phyloP scores from a whole-genome alignment of 2,888 invertebrate genomes.

The Andrena marginata region DNA sequence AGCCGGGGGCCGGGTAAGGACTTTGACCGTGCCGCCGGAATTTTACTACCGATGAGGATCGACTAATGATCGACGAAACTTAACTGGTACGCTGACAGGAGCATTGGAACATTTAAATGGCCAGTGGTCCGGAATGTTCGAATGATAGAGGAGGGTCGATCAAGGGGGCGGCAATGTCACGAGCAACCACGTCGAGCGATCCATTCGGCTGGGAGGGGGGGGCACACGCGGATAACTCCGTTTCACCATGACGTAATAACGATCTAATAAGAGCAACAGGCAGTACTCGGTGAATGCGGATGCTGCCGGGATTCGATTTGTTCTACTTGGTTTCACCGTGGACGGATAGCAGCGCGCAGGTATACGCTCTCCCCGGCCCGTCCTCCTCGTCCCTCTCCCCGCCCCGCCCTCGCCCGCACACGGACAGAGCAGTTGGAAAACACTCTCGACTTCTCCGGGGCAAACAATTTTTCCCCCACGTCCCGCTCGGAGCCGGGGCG shows the following conservation, averaged over 20 bases:
- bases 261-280: constrained; percentile 71
- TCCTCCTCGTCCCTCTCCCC: not conserved
- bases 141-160: not conserved
- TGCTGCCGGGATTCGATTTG: constrained; percentile 66
- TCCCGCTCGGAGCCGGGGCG: too few relatives aligned
- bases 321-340: constrained; percentile 64
- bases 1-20: constrained; percentile 1
- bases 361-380: not conserved
- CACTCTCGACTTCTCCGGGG: not conserved
- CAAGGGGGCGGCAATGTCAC: not conserved
- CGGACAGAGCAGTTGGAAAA: not conserved
- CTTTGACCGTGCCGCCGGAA: constrained; percentile 8
- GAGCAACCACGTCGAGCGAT: not conserved
- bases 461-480: not conserved
- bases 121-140: not conserved
- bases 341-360: constrained; percentile 52
- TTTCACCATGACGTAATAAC: constrained; percentile 65
- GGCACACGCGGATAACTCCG: constrained; percentile 50
- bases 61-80: too few relatives aligned
- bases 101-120: not conserved
- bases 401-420: not conserved
- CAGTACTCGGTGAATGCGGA: constrained; percentile 57
- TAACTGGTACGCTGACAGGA: too few relatives aligned
- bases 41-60: not conserved
- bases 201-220: constrained; percentile 14